These are phyloP conservation scores for Lathronympha strigana DNA, from an alignment of 2,888 invertebrate genomes.

Conservation along the genomic window DNA sequence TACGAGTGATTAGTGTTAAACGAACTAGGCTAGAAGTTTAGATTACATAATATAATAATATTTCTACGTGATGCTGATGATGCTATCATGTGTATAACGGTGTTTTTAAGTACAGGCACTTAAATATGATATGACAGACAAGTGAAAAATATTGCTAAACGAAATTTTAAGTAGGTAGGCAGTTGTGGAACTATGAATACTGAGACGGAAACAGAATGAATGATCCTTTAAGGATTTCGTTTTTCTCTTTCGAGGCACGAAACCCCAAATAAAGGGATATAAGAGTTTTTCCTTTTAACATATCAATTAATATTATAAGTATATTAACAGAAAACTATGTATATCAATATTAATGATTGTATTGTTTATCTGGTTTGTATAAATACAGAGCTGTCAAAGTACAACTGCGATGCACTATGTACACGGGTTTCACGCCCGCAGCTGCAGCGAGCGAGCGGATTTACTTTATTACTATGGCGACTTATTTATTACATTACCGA, in stretches of 20 bases:
- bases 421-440: constrained; percentile 1
- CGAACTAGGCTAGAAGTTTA: constrained; percentile 5
- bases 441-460: constrained; percentile 43
- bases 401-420: constrained; percentile 9
- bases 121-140: not conserved
- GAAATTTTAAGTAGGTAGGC: not conserved
- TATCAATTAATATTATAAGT: not conserved
- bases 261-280: too few species aligned
- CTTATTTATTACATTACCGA: constrained; percentile 58
- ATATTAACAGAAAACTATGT: not conserved
- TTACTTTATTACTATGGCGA: constrained; percentile 47
- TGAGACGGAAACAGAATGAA: too few species aligned
- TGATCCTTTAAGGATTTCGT: too few species aligned
- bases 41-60: constrained; percentile 5
- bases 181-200: not conserved
- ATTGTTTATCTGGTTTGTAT: not conserved
- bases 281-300: too few species aligned
- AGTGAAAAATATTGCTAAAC: too few species aligned
- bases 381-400: not conserved
- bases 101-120: not conserved
- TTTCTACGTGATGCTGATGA: not conserved
- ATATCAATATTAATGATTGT: not conserved
- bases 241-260: too few species aligned
- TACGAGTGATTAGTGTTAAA: constrained; percentile 22
- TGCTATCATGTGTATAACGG: not conserved